Percentiles rank a stretch among this genome's conserved stretches.
These are phyloP conservation scores for Caenorhabditis imperialis DNA, from an alignment of 2,888 invertebrate genomes.

Conservation along the genomic window DNA sequence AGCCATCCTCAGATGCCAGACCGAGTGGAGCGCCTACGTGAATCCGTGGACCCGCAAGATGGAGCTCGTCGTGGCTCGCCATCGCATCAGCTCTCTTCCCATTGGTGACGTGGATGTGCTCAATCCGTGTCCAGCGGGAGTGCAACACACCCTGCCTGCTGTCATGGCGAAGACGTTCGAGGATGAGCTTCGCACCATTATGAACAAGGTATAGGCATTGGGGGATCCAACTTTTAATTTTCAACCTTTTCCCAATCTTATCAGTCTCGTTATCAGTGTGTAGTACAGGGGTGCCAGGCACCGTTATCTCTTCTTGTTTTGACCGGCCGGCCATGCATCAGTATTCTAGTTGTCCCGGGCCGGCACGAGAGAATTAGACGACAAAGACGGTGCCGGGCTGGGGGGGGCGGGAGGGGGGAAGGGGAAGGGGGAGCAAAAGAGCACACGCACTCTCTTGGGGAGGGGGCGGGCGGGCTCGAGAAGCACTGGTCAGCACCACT, in stretches of 20 bases:
- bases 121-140: constrained; percentile 36
- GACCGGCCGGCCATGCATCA: no score
- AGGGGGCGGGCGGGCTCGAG: constrained; percentile 17
- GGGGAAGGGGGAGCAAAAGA: not conserved
- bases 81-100: constrained; percentile 63
- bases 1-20: constrained; percentile 84
- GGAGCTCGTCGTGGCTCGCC: constrained; percentile 89
- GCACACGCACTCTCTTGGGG: not conserved
- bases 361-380: constrained; percentile 12
- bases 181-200: constrained; percentile 65
- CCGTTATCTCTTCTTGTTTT: constrained; percentile 24
- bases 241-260: constrained; percentile 12
- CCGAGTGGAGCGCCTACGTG: constrained; percentile 88
- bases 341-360: no score
- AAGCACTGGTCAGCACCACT: constrained; percentile 18
- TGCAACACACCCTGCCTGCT: constrained; percentile 56
- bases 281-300: constrained; percentile 22
- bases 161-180: constrained; percentile 66
- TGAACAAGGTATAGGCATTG: constrained; percentile 68
- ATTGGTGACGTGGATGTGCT: constrained; percentile 68
- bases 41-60: constrained; percentile 93
- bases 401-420: not conserved
- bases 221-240: not conserved
- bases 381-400: not conserved
- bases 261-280: constrained; percentile 15